Evolutionary conservation across 1,140 invertebrate species (phyloP).

Genomic region (Platorchestia sp.): DNA sequence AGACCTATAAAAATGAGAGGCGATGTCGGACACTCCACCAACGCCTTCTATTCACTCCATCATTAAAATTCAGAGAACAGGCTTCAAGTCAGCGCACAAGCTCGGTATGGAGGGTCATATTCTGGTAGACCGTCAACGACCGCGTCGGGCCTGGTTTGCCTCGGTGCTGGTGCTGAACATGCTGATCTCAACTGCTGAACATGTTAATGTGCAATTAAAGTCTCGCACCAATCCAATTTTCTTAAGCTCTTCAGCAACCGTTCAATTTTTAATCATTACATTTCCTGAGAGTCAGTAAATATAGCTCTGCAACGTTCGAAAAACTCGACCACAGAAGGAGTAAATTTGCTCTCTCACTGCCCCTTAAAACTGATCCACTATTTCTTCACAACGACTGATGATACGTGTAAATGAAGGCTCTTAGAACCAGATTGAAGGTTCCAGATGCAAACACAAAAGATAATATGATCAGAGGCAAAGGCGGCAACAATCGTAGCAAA

Average conservation of each 20-base stretch:
- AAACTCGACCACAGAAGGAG: not conserved
- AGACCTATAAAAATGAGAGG: conserved; percentile 32
- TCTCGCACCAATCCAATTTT: not conserved
- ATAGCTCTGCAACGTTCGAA: not conserved
- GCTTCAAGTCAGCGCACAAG: not conserved
- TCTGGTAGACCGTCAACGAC: not conserved
- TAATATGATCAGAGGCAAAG: not conserved
- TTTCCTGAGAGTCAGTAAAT: not conserved
- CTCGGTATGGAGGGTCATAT: not conserved
- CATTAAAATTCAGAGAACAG: conserved; percentile 32
- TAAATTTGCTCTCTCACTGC: not conserved
- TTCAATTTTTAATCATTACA: not conserved
- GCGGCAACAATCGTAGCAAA: not conserved
- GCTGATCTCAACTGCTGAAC: not conserved
- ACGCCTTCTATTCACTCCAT: conserved; percentile 10
- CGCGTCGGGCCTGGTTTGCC: not conserved
- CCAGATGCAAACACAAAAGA: not conserved
- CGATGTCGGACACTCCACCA: not conserved
- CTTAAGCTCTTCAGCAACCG: not conserved
- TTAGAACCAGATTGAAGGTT: not conserved
- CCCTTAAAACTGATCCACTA: not conserved
- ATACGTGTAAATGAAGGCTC: not conserved
- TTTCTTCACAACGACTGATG: not conserved
- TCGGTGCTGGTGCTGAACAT: not conserved
- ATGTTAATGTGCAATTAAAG: not conserved